Conservation (phyloP, 2,888 invertebrate species). For the Magallana nippona region DNA sequence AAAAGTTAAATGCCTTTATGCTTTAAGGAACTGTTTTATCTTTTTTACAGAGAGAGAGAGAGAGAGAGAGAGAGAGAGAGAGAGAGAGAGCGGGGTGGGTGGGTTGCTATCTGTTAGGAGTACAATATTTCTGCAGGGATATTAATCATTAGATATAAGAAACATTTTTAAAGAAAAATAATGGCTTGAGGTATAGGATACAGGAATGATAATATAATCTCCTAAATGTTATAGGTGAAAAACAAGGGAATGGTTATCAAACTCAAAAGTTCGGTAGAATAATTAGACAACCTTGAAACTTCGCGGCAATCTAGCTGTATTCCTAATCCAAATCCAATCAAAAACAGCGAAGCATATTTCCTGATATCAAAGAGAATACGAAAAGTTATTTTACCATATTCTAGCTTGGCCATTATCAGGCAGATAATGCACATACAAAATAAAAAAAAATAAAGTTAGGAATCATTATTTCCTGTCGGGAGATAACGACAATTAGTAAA, state of each 20-base stretch:
- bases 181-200: too few species aligned
- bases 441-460: neutral
- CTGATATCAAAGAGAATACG: slow-evolving; percentile 20
- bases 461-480: slow-evolving; percentile 19
- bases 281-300: neutral
- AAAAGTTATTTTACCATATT: slow-evolving; percentile 20
- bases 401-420: slow-evolving; percentile 2
- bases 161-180: too few species aligned
- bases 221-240: neutral
- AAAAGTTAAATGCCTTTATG: too few species aligned
- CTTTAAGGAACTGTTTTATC: too few species aligned
- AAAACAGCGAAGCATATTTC: slow-evolving; percentile 22
- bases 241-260: neutral
- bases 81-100: too few species aligned
- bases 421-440: neutral
- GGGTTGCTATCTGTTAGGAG: too few species aligned
- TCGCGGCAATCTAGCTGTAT: neutral
- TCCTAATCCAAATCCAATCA: slow-evolving; percentile 6
- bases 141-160: too few species aligned
- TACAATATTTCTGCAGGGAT: too few species aligned
- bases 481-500: slow-evolving; percentile 29
- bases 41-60: too few species aligned
- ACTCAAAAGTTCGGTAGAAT: neutral
- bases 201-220: too few species aligned
- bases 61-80: too few species aligned